Base-by-base conservation (phyloP, 2,113 vertebrate genomes). In the Progne subis region DNA sequence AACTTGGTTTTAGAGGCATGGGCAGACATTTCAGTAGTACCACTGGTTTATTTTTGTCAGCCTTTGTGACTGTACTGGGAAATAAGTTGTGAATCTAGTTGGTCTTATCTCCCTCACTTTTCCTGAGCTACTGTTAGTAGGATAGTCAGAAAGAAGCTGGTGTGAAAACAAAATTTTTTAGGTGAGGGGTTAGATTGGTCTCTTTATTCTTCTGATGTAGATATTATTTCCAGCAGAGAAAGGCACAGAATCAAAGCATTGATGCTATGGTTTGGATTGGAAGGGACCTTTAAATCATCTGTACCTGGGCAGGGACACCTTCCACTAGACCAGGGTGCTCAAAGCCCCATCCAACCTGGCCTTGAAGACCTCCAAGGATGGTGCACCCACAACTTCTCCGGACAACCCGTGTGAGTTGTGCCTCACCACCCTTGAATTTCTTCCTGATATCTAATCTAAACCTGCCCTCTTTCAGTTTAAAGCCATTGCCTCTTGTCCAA, bases 311-410 rank as follows among this genome's bases (percentile, higher is more conserved):
- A 74, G 32, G 18, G 37, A 39, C 23, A 24, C 4, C 5, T 74
- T 18, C 23, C 28, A 29, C 18, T 52, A 44, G 37, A 52, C 3
- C 0, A 0, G 7, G 9, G 16, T 60, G 23, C 13, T 68, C 61
- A 82, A 46, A 89, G 29, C 29, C 8, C 14, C 9, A 31, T n/a
- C n/a, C 19, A 60, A 1, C 11, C 19, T 4, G n/a, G 32, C 46
- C 24, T 53, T 75, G 44, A 75, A n/a, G 17, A 43, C 18, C 56
- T 49, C 57, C 31, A 72, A 18, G 34, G 25, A 18, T 43, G 18
- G 15, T 6, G 12, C 28, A 68, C 52, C 20, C 46, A 86, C 11
- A 53, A 1, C 32, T 31, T 67, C 31, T 46, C 47, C 2, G 1
- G 63, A 32, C 26, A 69, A 24, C 8, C 9, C 3, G 0, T 24